Evolutionary conservation across 2,113 vertebrate species (phyloP).

Genomic region (Mirza zaza): DNA sequence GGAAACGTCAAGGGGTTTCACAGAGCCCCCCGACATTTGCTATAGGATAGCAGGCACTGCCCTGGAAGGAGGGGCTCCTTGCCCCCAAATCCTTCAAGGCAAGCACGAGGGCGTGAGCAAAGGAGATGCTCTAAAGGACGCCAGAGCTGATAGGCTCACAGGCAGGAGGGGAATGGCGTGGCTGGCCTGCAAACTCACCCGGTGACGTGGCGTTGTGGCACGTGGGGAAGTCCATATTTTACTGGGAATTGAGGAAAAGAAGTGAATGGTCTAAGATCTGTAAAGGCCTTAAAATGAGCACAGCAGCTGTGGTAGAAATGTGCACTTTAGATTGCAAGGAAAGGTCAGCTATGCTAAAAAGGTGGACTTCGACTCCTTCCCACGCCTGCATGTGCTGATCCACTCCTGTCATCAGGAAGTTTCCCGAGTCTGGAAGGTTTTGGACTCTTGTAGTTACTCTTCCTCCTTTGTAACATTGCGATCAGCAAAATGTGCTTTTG

Average conservation of each 20-base stretch:
- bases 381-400: not conserved
- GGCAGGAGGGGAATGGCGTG: not conserved
- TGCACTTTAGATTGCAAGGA: not conserved
- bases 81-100: too few species aligned
- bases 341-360: not conserved
- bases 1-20: not conserved
- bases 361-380: not conserved
- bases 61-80: not conserved
- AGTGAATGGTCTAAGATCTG: not conserved
- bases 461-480: not conserved
- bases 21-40: not conserved
- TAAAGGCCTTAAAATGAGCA: not conserved
- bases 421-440: not conserved
- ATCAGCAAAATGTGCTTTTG: not conserved
- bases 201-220: rapidly evolving
- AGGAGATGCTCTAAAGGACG: not conserved
- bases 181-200: not conserved
- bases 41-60: rapidly evolving
- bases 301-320: not conserved
- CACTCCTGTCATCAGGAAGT: not conserved
- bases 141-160: rapidly evolving
- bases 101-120: not conserved
- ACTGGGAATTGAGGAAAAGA: not conserved
- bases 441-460: not conserved
- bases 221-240: not conserved